Conservation (phyloP, 2,797 vertebrate genomes). For the Petrocephalus schoutedeni region DNA sequence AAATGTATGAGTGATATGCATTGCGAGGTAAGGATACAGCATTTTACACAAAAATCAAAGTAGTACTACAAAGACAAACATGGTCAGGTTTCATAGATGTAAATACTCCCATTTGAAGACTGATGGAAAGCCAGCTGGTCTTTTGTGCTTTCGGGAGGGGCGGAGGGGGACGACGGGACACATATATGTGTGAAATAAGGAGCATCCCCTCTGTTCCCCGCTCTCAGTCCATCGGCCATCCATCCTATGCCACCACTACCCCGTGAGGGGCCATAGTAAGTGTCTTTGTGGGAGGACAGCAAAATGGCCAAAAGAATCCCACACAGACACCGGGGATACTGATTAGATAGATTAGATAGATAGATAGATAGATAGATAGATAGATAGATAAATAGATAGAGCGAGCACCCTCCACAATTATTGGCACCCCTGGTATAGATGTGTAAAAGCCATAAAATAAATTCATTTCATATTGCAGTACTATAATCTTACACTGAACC, state of each 20-base stretch:
- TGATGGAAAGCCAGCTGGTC: neutral
- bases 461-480: too few relatives aligned
- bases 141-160: neutral
- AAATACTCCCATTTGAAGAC: neutral
- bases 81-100: neutral
- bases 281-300: neutral
- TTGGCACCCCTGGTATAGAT: too few relatives aligned
- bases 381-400: too few relatives aligned
- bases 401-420: too few relatives aligned
- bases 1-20: neutral
- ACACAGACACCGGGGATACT: neutral
- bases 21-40: neutral
- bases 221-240: neutral
- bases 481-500: too few relatives aligned
- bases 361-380: too few relatives aligned
- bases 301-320: neutral
- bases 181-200: neutral
- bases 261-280: neutral
- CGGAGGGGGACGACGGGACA: too few relatives aligned
- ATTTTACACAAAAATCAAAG: neutral
- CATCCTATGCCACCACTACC: neutral
- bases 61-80: neutral
- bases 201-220: neutral
- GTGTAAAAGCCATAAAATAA: too few relatives aligned
- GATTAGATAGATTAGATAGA: too few relatives aligned